These are phyloP conservation scores for Pseudomugil gertrudae DNA, from an alignment of 2,797 vertebrate genomes.

Conservation along the genomic window DNA sequence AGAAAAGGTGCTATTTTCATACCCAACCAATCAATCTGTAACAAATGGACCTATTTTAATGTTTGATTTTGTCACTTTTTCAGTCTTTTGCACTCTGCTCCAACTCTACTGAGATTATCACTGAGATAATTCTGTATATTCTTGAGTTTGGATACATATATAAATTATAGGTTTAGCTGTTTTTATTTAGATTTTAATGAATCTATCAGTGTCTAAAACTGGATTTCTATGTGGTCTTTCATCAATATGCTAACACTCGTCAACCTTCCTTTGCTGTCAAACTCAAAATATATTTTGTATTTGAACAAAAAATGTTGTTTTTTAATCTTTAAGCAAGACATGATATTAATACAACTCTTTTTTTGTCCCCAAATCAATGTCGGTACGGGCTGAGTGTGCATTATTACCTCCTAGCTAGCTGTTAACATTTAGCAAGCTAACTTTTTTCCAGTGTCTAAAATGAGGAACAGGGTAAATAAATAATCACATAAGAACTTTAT, in stretches of 20 bases:
- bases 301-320: too few relatives aligned
- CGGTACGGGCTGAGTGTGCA: not conserved
- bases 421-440: not conserved
- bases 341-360: not conserved
- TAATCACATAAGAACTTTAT: slow-evolving; percentile 32
- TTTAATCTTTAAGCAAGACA: not conserved
- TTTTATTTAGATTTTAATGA: not conserved
- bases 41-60: not conserved
- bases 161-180: too few relatives aligned
- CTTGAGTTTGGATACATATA: too few relatives aligned
- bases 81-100: not conserved
- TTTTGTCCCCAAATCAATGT: not conserved
- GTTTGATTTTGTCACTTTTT: not conserved
- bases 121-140: too few relatives aligned
- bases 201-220: not conserved
- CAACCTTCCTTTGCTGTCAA: too few relatives aligned
- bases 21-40: not conserved
- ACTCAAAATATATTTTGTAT: too few relatives aligned
- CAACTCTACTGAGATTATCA: too few relatives aligned
- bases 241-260: too few relatives aligned
- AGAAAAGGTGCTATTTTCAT: not conserved
- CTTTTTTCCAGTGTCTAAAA: not conserved
- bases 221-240: too few relatives aligned
- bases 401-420: not conserved
- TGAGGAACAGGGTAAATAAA: not conserved